Percentiles rank a stretch among this genome's conserved stretches.
phyloP scores from a whole-genome alignment of 1,140 invertebrate genomes.

The Potamilus streckersoni region DNA sequence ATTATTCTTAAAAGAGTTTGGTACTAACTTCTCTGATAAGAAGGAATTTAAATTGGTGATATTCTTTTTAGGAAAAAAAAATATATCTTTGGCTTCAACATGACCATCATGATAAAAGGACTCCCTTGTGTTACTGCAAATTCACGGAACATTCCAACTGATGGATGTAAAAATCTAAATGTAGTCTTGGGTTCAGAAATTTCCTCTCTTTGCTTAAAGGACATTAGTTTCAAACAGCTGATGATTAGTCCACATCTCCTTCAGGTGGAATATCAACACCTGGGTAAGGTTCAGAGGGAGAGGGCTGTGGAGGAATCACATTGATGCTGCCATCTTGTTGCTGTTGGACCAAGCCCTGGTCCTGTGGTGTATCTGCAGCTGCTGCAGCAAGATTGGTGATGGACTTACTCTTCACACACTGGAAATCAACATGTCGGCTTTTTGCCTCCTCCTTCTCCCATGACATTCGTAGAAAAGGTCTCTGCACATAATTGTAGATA shows the following conservation, averaged over 20 bases:
- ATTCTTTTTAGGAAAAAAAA: too few relatives aligned
- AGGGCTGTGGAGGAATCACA: slow-evolving; percentile 65
- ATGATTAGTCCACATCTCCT: slow-evolving; percentile 46
- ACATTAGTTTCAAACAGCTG: too few relatives aligned
- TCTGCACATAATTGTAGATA: slow-evolving; percentile 99
- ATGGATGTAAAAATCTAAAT: too few relatives aligned
- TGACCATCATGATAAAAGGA: too few relatives aligned
- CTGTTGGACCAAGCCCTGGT: slow-evolving; percentile 79
- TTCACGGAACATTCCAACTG: too few relatives aligned
- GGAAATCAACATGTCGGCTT: slow-evolving; percentile 98
- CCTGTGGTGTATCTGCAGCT: slow-evolving; percentile 79
- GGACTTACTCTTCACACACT: slow-evolving; percentile 70
- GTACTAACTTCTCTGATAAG: too few relatives aligned
- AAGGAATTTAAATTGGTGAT: too few relatives aligned
- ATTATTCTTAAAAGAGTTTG: too few relatives aligned
- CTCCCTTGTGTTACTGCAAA: too few relatives aligned
- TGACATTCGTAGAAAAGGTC: slow-evolving; percentile 99
- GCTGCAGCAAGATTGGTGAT: slow-evolving; percentile 66
- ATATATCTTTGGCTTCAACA: too few relatives aligned
- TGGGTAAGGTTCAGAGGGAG: slow-evolving; percentile 67
- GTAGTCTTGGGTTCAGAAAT: too few relatives aligned
- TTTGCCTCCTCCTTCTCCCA: slow-evolving; percentile 99
- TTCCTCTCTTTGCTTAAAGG: too few relatives aligned
- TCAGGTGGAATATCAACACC: slow-evolving; percentile 65
- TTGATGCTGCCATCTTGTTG: slow-evolving; percentile 56